Conservation (phyloP, 2,113 vertebrate genomes). For the Hiodon alosoides region DNA sequence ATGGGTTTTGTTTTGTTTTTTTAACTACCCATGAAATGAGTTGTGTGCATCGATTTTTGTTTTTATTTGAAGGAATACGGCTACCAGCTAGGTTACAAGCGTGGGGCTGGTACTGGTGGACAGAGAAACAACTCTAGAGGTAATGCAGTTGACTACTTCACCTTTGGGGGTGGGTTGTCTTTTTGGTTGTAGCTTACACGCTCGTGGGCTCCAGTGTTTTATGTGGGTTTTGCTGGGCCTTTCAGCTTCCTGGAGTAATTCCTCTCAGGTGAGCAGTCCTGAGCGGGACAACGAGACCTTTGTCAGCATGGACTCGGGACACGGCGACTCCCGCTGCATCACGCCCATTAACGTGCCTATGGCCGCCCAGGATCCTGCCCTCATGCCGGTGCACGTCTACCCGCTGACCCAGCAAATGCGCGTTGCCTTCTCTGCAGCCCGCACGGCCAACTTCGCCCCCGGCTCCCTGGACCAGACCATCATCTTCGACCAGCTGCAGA, state of each 20-base stretch:
- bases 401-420: slow-evolving; percentile 80
- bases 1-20: not conserved
- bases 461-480: slow-evolving; percentile 95
- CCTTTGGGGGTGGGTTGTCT: not conserved
- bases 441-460: slow-evolving; percentile 87
- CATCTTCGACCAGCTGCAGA: slow-evolving; percentile 86
- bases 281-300: slow-evolving; percentile 76
- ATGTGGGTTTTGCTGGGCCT: slow-evolving; percentile 5
- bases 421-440: slow-evolving; percentile 89
- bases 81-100: slow-evolving; percentile 75
- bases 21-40: not conserved
- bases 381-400: slow-evolving; percentile 82
- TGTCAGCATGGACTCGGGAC: slow-evolving; percentile 78
- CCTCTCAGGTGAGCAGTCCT: slow-evolving; percentile 88
- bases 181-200: not conserved
- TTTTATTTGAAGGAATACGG: slow-evolving; percentile 67
- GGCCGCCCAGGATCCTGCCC: slow-evolving; percentile 65
- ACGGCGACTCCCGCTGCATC: slow-evolving; percentile 79
- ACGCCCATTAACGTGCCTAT: slow-evolving; percentile 75
- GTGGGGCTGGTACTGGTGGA: slow-evolving; percentile 58
- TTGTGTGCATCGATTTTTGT: not conserved
- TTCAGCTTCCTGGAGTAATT: slow-evolving; percentile 83
- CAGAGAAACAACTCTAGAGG: slow-evolving; percentile 71
- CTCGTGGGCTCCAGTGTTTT: not conserved
- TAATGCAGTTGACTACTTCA: slow-evolving; percentile 39